Base-by-base conservation (phyloP, 2,888 invertebrate species). In the Eristalis intricaria region DNA sequence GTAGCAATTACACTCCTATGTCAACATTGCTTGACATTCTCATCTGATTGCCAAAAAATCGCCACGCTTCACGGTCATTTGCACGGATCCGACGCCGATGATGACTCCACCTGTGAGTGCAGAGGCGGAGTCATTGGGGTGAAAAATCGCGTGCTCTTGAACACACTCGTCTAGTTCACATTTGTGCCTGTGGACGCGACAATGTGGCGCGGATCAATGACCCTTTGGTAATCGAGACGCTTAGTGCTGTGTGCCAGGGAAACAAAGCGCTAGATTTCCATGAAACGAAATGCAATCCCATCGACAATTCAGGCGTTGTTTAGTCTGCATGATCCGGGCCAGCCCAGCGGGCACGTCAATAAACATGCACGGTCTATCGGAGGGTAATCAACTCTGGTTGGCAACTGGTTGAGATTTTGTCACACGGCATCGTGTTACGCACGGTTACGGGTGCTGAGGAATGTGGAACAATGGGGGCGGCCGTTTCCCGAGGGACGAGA, bases 11-110 rank as follows among this genome's bases (percentile, higher is more conserved):
- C 84, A 76, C 29, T 64, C 23, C n/a, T 19, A n/a, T 19, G 23
- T 58, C 69, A 60, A 23, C 78, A 66, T 65, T 23, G 22, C 35
- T 26, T 15, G 26, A 22, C 35, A 26, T 69, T 65, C 43, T 4
- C 75, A 84, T 84, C 29, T 35, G 82, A 85, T 76, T 81, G 82
- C 77, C 82, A 73, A 82, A 81, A 79, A 85, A 71, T 73, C 68
- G 76, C 65, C 81, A 81, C 73, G 71, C 84, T 85, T 85, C 81
- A 85, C 84, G 81, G 84, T 81, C 76, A 68, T 85, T 81, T 68
- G 73, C 56, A 35, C 69, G 74, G 35, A 61, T 74, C 58, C n/a
- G n/a, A 68, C 15, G 43, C 13, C 4, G 26, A 23, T 50, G 38
- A 32, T 50, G 60, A 69, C 66, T 26, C 23, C 73, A 26, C 60